These are phyloP conservation scores for Toxostoma redivivum DNA, from an alignment of 2,113 vertebrate species.

Conservation along the genomic window DNA sequence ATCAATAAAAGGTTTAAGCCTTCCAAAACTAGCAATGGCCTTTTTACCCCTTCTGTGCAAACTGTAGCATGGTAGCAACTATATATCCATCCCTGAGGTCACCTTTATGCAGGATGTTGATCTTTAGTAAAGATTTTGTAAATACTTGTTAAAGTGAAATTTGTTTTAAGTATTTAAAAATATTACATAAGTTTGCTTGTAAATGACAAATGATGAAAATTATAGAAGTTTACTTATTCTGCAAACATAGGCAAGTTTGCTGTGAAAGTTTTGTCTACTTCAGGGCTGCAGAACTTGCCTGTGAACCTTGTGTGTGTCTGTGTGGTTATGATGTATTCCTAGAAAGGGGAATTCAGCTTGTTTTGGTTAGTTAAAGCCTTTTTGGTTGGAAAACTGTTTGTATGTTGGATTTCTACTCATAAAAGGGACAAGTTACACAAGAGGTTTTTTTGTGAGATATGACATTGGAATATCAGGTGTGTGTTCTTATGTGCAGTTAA, in stretches of 20 bases:
- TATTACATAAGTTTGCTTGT: slow-evolving; percentile 45
- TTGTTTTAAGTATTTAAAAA: slow-evolving; percentile 63
- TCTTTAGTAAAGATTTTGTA: slow-evolving; percentile 68
- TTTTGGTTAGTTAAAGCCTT: slow-evolving; percentile 46
- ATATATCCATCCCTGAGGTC: slow-evolving; percentile 45
- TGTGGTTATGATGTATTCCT: slow-evolving; percentile 33
- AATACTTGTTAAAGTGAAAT: slow-evolving; percentile 59
- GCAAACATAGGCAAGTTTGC: not conserved
- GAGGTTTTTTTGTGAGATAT: slow-evolving; percentile 26
- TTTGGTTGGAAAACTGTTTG: slow-evolving; percentile 55
- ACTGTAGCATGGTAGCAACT: slow-evolving; percentile 68
- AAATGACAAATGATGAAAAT: slow-evolving; percentile 28
- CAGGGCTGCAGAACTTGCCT: slow-evolving; percentile 31
- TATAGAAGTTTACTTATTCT: slow-evolving; percentile 7
- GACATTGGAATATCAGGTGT: slow-evolving; percentile 7
- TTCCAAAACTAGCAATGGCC: slow-evolving; percentile 67
- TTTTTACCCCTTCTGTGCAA: slow-evolving; percentile 61
- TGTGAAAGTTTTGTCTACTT: slow-evolving; percentile 10
- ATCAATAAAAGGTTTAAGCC: slow-evolving; percentile 56
- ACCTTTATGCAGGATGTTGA: slow-evolving; percentile 60
- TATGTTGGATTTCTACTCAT: slow-evolving; percentile 51
- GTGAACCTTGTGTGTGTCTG: slow-evolving; percentile 42
- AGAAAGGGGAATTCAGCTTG: slow-evolving; percentile 42
- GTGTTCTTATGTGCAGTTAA: slow-evolving; percentile 39
- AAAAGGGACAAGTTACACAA: slow-evolving; percentile 1